Percentiles rank a stretch among this genome's conserved stretches.
phyloP scores from a whole-genome alignment of 2,113 vertebrate species.

The Sprattus sprattus region DNA sequence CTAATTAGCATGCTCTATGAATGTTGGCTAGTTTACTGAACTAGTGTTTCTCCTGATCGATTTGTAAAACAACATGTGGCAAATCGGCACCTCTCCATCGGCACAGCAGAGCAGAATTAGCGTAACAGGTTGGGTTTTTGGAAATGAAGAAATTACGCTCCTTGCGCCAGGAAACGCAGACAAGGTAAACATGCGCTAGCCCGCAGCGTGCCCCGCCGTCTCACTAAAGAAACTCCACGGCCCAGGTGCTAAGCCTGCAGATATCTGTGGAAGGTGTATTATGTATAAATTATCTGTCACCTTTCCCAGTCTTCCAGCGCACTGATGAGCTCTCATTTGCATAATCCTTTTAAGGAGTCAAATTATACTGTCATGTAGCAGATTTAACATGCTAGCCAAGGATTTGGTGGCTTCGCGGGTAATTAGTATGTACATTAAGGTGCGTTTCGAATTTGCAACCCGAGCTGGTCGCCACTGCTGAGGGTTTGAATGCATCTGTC shows the following conservation, averaged over 20 bases:
- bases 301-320: conserved; percentile 88
- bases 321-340: conserved; percentile 93
- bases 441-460: conserved; percentile 80
- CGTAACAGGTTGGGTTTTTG: conserved; percentile 23
- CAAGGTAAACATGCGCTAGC: conserved; percentile 60
- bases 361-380: conserved; percentile 97
- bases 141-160: conserved; percentile 39
- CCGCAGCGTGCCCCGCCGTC: neutral
- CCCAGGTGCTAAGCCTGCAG: conserved; percentile 86
- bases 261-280: conserved; percentile 90
- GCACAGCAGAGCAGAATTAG: neutral
- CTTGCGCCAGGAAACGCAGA: conserved; percentile 49
- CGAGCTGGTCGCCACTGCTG: conserved; percentile 35
- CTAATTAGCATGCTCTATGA: neutral
- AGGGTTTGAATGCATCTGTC: conserved; percentile 48
- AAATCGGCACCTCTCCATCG: neutral
- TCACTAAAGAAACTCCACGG: conserved; percentile 59
- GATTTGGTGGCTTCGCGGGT: conserved; percentile 86
- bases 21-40: neutral
- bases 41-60: neutral
- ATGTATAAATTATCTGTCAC: conserved; percentile 95
- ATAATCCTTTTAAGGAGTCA: conserved; percentile 97
- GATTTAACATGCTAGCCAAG: conserved; percentile 93
- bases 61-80: neutral
- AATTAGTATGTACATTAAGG: conserved; percentile 92